phyloP scores from a whole-genome alignment of 2,113 vertebrate genomes.

The Leucopsar rothschildi region DNA sequence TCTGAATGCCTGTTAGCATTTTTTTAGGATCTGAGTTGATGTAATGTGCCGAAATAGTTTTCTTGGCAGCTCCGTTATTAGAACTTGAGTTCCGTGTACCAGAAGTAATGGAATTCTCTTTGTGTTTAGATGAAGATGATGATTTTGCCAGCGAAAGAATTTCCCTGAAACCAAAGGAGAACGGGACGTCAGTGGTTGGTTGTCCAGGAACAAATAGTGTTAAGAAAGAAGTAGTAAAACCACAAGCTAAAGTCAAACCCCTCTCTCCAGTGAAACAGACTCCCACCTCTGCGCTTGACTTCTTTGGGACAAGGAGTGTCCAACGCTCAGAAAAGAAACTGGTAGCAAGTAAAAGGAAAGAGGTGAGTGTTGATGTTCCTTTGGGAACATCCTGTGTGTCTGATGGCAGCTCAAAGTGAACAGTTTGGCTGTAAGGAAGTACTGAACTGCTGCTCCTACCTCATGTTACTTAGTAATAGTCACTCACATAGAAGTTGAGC shows the following conservation, averaged over 20 bases:
- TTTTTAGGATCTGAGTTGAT: neutral
- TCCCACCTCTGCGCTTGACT: constrained; percentile 85
- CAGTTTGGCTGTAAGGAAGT: neutral
- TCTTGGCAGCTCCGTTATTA: neutral
- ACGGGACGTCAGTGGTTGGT: constrained; percentile 43
- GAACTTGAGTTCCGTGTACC: neutral
- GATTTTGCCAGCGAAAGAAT: constrained; percentile 80
- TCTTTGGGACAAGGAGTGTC: constrained; percentile 81
- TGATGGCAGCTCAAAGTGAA: neutral
- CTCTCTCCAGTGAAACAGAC: constrained; percentile 77
- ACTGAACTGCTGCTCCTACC: neutral
- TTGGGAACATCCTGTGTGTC: neutral
- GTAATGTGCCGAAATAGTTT: neutral
- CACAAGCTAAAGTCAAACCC: constrained; percentile 69
- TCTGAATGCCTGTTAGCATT: neutral
- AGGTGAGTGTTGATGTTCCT: constrained; percentile 74
- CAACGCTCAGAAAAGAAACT: constrained; percentile 91
- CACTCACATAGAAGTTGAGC: accelerated
- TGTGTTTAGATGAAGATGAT: constrained; percentile 86
- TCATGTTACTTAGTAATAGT: neutral
- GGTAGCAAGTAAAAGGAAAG: constrained; percentile 88
- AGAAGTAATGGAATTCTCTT: constrained; percentile 7
- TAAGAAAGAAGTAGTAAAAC: constrained; percentile 65
- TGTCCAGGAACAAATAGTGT: neutral
- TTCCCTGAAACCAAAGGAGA: constrained; percentile 77